Percentiles rank a stretch among this genome's conserved stretches.
Evolutionary conservation across 2,888 invertebrate species (phyloP).

Genomic region (Osmoderma eremita): DNA sequence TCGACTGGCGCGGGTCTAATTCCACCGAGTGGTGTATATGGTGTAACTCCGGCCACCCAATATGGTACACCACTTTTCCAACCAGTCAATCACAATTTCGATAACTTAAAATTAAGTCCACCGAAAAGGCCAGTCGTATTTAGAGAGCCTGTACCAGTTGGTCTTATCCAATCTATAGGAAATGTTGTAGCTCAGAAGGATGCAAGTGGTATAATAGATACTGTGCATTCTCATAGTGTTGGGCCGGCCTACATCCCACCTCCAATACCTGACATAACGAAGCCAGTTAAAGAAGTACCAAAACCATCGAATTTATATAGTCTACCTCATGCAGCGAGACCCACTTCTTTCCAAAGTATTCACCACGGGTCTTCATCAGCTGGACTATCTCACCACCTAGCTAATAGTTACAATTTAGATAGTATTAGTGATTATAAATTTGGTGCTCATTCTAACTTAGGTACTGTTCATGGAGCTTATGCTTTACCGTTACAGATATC

Average conservation of each 20-base stretch:
- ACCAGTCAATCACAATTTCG: constrained; percentile 50
- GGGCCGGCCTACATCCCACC: constrained; percentile 72
- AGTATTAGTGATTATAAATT: constrained; percentile 44
- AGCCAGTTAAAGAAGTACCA: constrained; percentile 62
- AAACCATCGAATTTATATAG: constrained; percentile 67
- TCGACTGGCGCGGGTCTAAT: constrained; percentile 63
- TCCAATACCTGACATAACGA: constrained; percentile 67
- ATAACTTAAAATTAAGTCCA: constrained; percentile 61
- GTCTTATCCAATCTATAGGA: constrained; percentile 74
- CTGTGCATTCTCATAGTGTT: constrained; percentile 59
- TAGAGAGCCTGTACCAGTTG: constrained; percentile 78
- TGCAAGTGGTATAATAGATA: constrained; percentile 68
- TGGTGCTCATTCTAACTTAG: constrained; percentile 46
- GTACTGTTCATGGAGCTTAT: too few relatives aligned
- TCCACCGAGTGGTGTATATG: constrained; percentile 72
- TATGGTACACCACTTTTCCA: constrained; percentile 62
- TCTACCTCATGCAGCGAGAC: constrained; percentile 65
- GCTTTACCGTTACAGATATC: constrained; percentile 59
- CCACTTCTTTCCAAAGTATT: constrained; percentile 65
- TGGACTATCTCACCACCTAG: constrained; percentile 47
- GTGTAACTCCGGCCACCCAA: constrained; percentile 68
- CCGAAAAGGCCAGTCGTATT: constrained; percentile 76
- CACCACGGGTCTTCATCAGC: constrained; percentile 54
- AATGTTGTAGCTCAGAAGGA: constrained; percentile 73
- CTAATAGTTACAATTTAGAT: constrained; percentile 47